Evolutionary conservation across 1,140 invertebrate species (phyloP).

Genomic region (Cyclina sinensis): DNA sequence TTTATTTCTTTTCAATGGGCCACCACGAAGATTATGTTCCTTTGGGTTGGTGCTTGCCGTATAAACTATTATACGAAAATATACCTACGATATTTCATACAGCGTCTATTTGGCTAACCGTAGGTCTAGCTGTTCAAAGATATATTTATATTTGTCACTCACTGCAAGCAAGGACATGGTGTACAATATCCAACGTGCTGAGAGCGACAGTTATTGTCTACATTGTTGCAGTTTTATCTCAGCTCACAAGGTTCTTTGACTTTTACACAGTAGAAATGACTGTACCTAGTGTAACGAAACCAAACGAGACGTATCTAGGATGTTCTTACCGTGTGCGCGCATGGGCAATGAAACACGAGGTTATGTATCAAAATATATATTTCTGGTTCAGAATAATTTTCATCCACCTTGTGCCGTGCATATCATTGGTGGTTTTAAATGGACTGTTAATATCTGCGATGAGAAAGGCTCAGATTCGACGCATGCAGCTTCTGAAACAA

Average conservation of each 20-base stretch:
- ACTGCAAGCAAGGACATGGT: conserved; percentile 93
- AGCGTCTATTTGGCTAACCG: conserved; percentile 95
- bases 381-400: conserved; percentile 95
- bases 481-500: conserved; percentile 94
- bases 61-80: conserved; percentile 87
- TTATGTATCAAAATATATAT: conserved; percentile 93
- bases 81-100: conserved; percentile 96
- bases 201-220: conserved; percentile 92
- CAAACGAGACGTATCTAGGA: conserved; percentile 82
- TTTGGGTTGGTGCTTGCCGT: conserved; percentile 90
- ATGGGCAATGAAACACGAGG: conserved; percentile 88
- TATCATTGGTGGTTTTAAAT: conserved; percentile 95
- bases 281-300: conserved; percentile 90
- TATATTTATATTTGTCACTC: conserved; percentile 98
- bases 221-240: conserved; percentile 92
- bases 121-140: conserved; percentile 93
- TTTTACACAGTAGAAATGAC: conserved; percentile 86
- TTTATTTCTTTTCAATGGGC: conserved; percentile 96
- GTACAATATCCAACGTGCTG: conserved; percentile 94
- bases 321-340: conserved; percentile 70
- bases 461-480: conserved; percentile 92
- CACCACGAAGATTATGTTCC: conserved; percentile 90
- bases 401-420: conserved; percentile 96
- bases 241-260: conserved; percentile 93
- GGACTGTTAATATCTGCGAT: conserved; percentile 94